Evolutionary conservation across 2,888 invertebrate genomes (phyloP), one percentile per base, ranked within the genome.

Genomic region (Loripinus fragilis): DNA sequence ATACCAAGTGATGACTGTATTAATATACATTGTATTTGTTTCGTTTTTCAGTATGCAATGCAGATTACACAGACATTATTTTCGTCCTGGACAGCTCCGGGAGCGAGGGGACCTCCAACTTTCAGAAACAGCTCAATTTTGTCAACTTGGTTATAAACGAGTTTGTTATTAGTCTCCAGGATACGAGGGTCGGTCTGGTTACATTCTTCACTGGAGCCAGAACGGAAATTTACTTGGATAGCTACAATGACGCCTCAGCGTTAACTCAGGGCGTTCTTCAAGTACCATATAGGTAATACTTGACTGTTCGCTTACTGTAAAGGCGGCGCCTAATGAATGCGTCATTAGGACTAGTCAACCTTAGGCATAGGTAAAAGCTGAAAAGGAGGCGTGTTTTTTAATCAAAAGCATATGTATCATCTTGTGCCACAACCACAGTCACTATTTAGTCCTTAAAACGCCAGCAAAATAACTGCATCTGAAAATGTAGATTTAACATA

Each of bases 51-150:
- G 76, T 45, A 23, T 76, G 76, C 45, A 76, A 76, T 66, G 71
- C 71, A 25, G 23, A 45, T 2, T 8, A 60, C 30, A 68, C 76
- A 10, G 76, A 76, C 55, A 38, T 33, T 65, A 20, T 65, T 35
- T 88, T 88, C 52, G 80, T 88, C n/a, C 68, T 88, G 68, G 88
- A 89, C 60, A 73, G 85, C 0, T 89, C 89, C 0, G 86, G 88
- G 10, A 86, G 84, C 65, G 86, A 87, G 28, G 81, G 83, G 2
- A 10, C 64, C 0, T 10, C 25, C 20, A 86, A 89, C 73, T 90
- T 89, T 38, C 73, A 82, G 23, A 86, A 86, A 42, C 85, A 87
- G 50, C 77, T 85, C 23, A 74, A 82, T 28, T 90, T 90, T 70
- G 86, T 88, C 25, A 80, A 83, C 20, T 72, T 82, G 41, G 78